Evolutionary conservation across 2,113 vertebrate species (phyloP).

Genomic region (Ochotona curzoniae): DNA sequence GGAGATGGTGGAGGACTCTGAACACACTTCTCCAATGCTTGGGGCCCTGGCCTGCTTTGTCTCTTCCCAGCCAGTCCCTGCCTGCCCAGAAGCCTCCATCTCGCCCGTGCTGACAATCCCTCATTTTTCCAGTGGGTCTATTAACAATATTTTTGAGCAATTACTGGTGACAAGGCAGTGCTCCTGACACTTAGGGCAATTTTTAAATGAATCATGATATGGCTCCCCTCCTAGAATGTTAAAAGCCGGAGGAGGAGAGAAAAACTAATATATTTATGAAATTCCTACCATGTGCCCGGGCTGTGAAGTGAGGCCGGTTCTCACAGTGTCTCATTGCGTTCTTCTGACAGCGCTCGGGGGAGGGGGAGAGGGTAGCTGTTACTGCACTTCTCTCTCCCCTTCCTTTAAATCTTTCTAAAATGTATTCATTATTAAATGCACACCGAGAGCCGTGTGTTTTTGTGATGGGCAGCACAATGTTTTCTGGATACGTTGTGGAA

Average conservation of each 20-base stretch:
- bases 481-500: background rate
- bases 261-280: background rate
- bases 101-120: background rate
- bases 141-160: constrained; percentile 30
- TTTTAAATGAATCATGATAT: constrained; percentile 37
- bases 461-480: background rate
- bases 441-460: background rate
- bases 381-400: background rate
- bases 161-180: background rate
- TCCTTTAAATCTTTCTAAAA: background rate
- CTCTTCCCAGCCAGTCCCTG: background rate
- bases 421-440: background rate
- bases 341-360: background rate
- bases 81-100: background rate
- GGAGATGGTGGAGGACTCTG: background rate
- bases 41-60: background rate
- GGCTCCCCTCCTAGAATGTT: background rate
- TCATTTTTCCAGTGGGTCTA: background rate
- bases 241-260: background rate
- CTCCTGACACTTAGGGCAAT: constrained; percentile 8
- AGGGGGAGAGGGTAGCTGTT: background rate
- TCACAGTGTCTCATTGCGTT: background rate
- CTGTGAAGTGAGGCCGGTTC: background rate
- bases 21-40: background rate
- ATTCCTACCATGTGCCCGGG: background rate